Evolutionary conservation across 1,140 invertebrate genomes (phyloP).

Genomic region (Dolichoris vasculosae): DNA sequence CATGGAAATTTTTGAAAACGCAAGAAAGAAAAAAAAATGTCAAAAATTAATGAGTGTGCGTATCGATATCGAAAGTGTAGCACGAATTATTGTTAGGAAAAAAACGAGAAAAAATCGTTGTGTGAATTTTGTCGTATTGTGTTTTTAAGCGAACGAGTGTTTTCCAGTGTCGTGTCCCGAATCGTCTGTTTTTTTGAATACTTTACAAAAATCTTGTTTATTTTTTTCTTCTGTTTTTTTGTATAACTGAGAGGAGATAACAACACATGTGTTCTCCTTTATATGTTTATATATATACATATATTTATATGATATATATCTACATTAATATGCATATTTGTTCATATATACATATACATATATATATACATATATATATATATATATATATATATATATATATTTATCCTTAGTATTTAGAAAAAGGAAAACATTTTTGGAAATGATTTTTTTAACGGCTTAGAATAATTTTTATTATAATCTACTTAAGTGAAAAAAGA

Average conservation of each 20-base stretch:
- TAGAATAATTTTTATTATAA: constrained; percentile 54
- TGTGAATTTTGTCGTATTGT: constrained; percentile 50
- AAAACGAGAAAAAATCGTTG: constrained; percentile 42
- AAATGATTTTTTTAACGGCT: constrained; percentile 49
- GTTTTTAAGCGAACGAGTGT: constrained; percentile 36
- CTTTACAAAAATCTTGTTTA: constrained; percentile 46
- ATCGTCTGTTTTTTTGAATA: constrained; percentile 50
- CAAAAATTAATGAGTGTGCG: constrained; percentile 44
- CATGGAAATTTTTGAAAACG: constrained; percentile 35
- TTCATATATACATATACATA: constrained; percentile 8
- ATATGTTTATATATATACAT: constrained; percentile 34
- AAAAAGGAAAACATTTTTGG: constrained; percentile 43
- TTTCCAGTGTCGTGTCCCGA: constrained; percentile 45
- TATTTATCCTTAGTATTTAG: constrained; percentile 50
- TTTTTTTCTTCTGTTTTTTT: constrained; percentile 48
- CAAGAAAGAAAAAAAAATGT: constrained; percentile 31
- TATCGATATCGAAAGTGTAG: constrained; percentile 22
- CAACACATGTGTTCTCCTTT: constrained; percentile 40
- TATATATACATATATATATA: background rate
- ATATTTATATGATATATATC: background rate
- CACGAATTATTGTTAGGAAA: constrained; percentile 12
- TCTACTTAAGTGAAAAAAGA: constrained; percentile 49
- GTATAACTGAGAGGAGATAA: constrained; percentile 23
- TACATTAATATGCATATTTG: constrained; percentile 7
- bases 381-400: constrained; percentile 30